Conservation (phyloP, 2,113 vertebrate genomes). For the Odobenus rosmarus region DNA sequence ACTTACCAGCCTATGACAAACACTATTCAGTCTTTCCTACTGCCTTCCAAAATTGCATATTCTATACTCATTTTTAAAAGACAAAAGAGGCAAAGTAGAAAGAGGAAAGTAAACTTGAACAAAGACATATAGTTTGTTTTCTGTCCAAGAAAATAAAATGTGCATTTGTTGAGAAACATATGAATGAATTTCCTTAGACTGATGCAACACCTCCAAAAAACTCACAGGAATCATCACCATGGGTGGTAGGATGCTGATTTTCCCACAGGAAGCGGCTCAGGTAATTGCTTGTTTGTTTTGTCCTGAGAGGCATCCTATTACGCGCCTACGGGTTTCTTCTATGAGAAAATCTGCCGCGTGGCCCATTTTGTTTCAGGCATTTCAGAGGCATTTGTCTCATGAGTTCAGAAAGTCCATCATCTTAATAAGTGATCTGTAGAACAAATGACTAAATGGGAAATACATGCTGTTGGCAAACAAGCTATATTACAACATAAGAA, state of each 20-base stretch:
- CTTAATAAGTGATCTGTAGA: background rate
- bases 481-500: background rate
- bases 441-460: conserved; percentile 13
- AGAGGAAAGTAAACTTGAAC: conserved; percentile 31
- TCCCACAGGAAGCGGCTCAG: conserved; percentile 47
- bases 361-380: background rate
- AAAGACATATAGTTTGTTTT: background rate
- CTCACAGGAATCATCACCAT: background rate
- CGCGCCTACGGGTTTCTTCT: conserved; percentile 27
- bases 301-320: background rate
- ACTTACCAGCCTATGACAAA: background rate
- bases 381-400: background rate
- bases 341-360: background rate
- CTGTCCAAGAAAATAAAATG: conserved; percentile 41
- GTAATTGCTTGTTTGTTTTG: conserved; percentile 57
- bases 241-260: conserved; percentile 33
- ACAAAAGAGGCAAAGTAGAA: conserved; percentile 51
- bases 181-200: background rate
- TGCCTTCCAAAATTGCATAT: background rate
- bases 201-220: background rate
- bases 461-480: background rate
- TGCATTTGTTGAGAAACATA: conserved; percentile 24
- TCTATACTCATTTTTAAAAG: conserved; percentile 16
- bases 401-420: background rate
- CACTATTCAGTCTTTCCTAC: background rate